Evolutionary conservation across 2,888 invertebrate species (phyloP).

Genomic region (Coelopa pilipes): DNA sequence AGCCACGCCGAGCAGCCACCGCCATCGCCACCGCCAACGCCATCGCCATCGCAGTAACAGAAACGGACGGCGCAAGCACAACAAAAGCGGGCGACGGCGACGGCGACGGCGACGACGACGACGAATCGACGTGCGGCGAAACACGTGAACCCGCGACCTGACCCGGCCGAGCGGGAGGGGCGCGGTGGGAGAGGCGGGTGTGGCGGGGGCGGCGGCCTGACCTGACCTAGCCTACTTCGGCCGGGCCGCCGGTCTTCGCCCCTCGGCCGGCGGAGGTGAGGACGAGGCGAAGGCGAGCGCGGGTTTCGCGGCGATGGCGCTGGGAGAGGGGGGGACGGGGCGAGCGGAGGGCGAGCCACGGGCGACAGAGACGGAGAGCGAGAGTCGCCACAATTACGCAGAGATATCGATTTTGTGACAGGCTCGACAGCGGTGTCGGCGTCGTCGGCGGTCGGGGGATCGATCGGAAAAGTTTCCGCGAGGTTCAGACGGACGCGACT

Average conservation of each 20-base stretch:
- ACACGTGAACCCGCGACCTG: conserved; percentile 55
- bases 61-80: neutral
- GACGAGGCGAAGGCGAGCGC: neutral
- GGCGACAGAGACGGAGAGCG: neutral
- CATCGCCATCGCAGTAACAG: neutral
- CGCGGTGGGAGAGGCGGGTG: neutral
- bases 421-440: too few relatives aligned
- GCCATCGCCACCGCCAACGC: neutral
- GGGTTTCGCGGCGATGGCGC: neutral
- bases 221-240: conserved; percentile 56
- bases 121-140: conserved; percentile 33
- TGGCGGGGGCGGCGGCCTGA: conserved; percentile 30
- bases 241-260: neutral
- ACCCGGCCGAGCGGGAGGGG: conserved; percentile 37
- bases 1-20: neutral
- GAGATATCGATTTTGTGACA: conserved; percentile 12
- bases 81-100: neutral
- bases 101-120: neutral
- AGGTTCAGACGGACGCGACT: neutral
- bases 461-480: neutral
- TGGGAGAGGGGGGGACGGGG: neutral
- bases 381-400: conserved; percentile 7
- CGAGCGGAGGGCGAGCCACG: neutral
- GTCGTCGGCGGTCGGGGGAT: neutral
- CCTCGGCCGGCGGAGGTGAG: conserved; percentile 15